phyloP scores from a whole-genome alignment of 37 sponge, comb jelly and placozoan species.

The Hormiphora californensis region DNA sequence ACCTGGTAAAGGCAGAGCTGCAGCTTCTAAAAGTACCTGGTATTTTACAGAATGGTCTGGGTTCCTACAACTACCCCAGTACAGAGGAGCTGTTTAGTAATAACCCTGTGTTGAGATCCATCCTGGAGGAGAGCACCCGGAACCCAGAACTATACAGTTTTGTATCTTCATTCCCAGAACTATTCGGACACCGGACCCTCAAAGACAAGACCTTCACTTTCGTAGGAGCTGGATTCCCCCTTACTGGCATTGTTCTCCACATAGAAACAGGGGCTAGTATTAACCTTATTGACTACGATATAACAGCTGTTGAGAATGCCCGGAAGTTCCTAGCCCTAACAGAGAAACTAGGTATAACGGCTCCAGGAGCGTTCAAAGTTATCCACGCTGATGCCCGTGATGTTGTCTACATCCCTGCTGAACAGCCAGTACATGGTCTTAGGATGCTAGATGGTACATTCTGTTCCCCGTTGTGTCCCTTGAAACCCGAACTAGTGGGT shows the following conservation, averaged over 20 bases:
- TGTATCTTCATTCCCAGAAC: not conserved
- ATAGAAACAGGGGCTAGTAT: not conserved
- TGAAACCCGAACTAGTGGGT: not conserved
- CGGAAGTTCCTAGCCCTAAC: conserved; percentile 12
- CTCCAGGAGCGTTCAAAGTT: not conserved
- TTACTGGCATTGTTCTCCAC: conserved; percentile 18
- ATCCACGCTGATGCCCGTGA: not conserved
- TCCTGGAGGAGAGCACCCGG: not conserved
- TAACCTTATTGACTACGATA: conserved; percentile 7
- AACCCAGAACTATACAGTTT: not conserved
- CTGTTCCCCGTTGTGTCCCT: not conserved
- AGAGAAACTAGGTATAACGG: not conserved
- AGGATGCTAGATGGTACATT: not conserved
- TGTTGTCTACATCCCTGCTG: conserved; percentile 3
- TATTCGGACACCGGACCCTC: not conserved
- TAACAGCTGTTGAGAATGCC: not conserved
- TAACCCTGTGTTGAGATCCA: not conserved
- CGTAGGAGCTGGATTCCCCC: conserved; percentile 19
- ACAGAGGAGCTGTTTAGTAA: not conserved
- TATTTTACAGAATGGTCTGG: not conserved
- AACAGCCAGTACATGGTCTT: not conserved
- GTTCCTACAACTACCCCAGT: not conserved
- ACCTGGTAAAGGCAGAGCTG: not conserved
- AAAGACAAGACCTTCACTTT: not conserved
- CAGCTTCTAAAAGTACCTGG: conserved; percentile 16